phyloP scores from a whole-genome alignment of 2,888 invertebrate genomes.

The Troides helena region DNA sequence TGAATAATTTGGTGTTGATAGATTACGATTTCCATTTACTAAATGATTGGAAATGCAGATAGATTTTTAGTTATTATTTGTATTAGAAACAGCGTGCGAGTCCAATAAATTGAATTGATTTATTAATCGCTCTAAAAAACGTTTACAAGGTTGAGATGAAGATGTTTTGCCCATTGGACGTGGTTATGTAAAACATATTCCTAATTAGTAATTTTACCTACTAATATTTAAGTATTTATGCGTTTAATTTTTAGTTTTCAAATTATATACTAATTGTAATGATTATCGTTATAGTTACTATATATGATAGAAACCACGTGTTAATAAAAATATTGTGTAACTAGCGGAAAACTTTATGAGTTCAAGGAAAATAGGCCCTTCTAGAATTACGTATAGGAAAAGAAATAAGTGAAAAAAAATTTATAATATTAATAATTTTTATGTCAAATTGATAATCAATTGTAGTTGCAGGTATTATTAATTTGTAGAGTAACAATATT shows the following conservation, averaged over 20 bases:
- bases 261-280: not conserved
- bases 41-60: not conserved
- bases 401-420: not conserved
- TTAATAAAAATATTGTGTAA: not conserved
- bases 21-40: not conserved
- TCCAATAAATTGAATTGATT: not conserved
- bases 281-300: not conserved
- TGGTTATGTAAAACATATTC: not conserved
- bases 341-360: not conserved
- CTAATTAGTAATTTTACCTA: slow-evolving; percentile 1
- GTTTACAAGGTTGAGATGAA: not conserved
- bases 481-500: not conserved
- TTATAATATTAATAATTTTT: not conserved
- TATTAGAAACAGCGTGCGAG: not conserved
- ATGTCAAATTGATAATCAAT: not conserved
- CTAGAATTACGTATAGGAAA: not conserved
- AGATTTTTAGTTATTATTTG: not conserved
- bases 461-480: not conserved
- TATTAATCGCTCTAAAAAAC: not conserved
- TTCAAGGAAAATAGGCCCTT: not conserved
- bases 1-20: not conserved
- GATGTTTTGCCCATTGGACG: not conserved
- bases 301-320: not conserved
- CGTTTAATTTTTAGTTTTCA: not conserved
- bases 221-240: not conserved